Conservation (phyloP, 1,140 invertebrate genomes). For the Rhagoletis pomonella region DNA sequence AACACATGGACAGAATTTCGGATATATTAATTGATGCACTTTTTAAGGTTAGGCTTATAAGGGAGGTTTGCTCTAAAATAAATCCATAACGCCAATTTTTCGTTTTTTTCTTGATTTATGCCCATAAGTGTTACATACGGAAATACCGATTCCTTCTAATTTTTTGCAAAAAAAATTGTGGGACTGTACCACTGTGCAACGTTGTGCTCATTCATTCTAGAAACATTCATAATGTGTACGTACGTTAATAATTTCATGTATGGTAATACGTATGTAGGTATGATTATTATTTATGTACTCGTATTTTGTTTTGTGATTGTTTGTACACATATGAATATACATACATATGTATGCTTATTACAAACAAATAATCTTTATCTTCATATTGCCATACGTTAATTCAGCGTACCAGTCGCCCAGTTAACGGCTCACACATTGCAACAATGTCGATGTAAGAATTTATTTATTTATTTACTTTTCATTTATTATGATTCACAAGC, state of each 20-base stretch:
- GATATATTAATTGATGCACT: background rate
- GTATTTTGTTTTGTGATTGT: background rate
- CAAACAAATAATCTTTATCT: no score
- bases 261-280: background rate
- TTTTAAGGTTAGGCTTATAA: no score
- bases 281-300: background rate
- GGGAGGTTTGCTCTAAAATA: no score
- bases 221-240: background rate
- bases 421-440: background rate
- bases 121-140: no score
- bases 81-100: no score
- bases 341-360: background rate
- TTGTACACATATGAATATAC: background rate
- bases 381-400: background rate
- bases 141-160: no score
- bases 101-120: no score
- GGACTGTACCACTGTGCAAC: background rate
- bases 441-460: constrained; percentile 31
- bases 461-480: constrained; percentile 46
- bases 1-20: background rate
- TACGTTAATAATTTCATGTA: background rate
- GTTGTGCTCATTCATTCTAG: background rate
- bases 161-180: no score
- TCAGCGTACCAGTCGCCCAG: background rate
- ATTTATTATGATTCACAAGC: constrained; percentile 48